A percentile compares a stretch with the other conserved stretches of the same genome.
phyloP scores from a whole-genome alignment of 2,113 vertebrate species.

The Calypte anna region DNA sequence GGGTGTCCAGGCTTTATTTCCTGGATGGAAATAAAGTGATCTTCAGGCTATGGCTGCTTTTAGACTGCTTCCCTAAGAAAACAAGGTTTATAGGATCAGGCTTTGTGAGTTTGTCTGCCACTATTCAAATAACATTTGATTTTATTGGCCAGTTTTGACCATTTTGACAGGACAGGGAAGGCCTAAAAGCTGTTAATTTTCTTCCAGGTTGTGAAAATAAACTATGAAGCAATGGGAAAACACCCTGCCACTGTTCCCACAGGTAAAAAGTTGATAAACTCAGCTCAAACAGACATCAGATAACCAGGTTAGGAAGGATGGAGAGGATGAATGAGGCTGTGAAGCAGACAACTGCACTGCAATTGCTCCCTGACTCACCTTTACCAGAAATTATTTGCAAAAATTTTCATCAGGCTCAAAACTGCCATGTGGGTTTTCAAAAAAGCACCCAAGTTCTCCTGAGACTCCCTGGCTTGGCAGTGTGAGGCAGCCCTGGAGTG shows the following conservation, averaged over 20 bases:
- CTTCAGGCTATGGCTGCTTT: background rate
- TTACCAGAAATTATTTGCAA: background rate
- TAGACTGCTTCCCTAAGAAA: background rate
- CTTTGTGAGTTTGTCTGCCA: background rate
- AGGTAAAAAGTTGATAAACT: background rate
- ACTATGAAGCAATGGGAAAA: background rate
- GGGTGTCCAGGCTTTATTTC: background rate
- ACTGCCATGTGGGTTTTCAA: background rate
- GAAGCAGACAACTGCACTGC: background rate
- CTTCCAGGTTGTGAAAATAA: background rate
- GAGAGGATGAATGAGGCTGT: background rate
- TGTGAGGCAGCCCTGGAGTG: background rate
- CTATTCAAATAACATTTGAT: background rate
- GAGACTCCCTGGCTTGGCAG: background rate
- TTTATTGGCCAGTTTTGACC: background rate
- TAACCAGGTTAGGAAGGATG: background rate
- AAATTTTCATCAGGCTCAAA: background rate
- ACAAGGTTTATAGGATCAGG: background rate
- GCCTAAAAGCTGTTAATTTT: background rate
- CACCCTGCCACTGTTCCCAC: background rate
- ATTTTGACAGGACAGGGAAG: background rate
- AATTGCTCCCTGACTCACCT: background rate
- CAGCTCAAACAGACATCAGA: background rate
- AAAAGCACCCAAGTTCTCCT: background rate
- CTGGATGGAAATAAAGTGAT: background rate